phyloP scores from a whole-genome alignment of 2,113 vertebrate species.

The Ursus arctos region DNA sequence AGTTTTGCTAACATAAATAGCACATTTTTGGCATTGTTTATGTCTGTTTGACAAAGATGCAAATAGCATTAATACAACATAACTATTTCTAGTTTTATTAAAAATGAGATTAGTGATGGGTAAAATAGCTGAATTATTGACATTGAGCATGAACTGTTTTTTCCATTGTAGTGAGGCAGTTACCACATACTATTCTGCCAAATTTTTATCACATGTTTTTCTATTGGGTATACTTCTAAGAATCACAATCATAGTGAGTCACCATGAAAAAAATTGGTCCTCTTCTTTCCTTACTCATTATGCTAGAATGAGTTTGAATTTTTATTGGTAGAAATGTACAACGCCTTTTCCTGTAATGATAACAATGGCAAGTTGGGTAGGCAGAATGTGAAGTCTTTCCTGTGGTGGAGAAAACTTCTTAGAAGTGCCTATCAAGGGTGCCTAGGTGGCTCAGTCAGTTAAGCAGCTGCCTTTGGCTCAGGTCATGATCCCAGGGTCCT shows the following conservation, averaged over 20 bases:
- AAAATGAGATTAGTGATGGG: conserved; percentile 43
- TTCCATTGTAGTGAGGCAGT: neutral
- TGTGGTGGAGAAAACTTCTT: neutral
- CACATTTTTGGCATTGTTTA: conserved; percentile 24
- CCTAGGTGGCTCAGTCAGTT: neutral
- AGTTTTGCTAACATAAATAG: neutral
- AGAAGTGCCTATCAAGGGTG: neutral
- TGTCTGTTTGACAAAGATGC: conserved; percentile 51
- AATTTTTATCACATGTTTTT: neutral
- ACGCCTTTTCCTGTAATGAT: neutral
- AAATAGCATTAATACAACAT: conserved; percentile 35
- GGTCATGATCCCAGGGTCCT: neutral
- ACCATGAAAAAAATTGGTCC: neutral
- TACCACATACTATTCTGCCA: neutral
- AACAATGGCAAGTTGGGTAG: neutral
- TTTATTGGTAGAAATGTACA: neutral
- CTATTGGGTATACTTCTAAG: neutral
- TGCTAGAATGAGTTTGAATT: conserved; percentile 6
- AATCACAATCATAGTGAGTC: neutral
- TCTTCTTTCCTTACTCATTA: neutral
- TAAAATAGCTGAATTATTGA: conserved; percentile 48
- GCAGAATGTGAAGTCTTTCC: neutral
- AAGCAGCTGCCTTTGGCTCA: neutral
- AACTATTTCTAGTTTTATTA: conserved; percentile 53
- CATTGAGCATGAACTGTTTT: neutral